Evolutionary conservation across 2,113 vertebrate species (phyloP), one percentile per base, ranked within the genome.

Genomic region (Pica pica): DNA sequence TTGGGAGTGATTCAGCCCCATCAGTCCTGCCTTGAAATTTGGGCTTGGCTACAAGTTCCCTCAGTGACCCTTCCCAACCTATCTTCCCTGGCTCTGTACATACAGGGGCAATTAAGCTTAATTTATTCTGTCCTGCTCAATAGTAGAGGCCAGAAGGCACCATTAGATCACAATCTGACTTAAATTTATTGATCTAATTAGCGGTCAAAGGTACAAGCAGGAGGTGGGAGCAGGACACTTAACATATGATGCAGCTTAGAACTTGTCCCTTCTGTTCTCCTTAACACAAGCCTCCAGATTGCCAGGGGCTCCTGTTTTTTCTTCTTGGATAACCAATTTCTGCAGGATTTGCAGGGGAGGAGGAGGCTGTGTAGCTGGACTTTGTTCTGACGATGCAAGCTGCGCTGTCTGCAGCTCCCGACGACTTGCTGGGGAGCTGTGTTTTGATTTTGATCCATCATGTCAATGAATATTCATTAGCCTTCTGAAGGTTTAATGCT

Each of bases 111-210:
- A 94, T 96, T 95, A 97, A 90, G 60, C 56, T 74, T 92, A 92
- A 94, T 94, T 92, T 89, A 78, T 94, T 94, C 93, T 78, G 83
- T 60, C 60, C 83, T 0, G 0, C 57, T 95, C 80, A 68, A 75
- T 68, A 84, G 56, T 23, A 50, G 70, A 92, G 88, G 89, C 94
- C 93, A 95, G 93, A 93, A 96, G 83, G 95, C 94, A 83, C 89
- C 52, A 69, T 92, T 90, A 94, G 83, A 92, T 93, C 83, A 44
- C 83, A 67, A 52, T 92, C 73, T 92, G 83, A 59, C 80, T 84
- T 83, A 61, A 83, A 92, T 93, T 47, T 93, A 92, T 91, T 95
- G 89, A 95, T 92, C 73, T 97, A 95, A 96, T 95, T 95, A 92
- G 65, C 5, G 15, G 82, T 95, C 60, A 75, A 46, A 92, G 80